These are phyloP conservation scores for Planiliza haematocheilus DNA, from an alignment of 2,113 vertebrate species.

Conservation along the genomic window DNA sequence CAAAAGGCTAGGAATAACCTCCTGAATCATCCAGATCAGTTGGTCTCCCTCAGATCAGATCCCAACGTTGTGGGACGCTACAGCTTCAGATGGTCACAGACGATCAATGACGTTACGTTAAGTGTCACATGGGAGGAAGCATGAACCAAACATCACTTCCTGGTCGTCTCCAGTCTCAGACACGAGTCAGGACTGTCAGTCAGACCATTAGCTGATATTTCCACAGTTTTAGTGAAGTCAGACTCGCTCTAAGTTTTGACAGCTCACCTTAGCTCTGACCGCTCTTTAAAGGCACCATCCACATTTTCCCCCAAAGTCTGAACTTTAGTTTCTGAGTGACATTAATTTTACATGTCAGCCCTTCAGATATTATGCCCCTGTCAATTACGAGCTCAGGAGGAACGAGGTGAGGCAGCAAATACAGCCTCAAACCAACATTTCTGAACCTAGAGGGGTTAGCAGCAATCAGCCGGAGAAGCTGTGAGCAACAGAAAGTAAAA, in stretches of 20 bases:
- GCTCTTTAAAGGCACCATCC: background rate
- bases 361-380: slow-evolving; percentile 1
- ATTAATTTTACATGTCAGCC: background rate
- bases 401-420: background rate
- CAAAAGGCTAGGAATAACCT: no score
- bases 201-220: background rate
- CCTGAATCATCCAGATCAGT: no score
- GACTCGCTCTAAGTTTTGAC: slow-evolving; percentile 10
- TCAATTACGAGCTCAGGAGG: background rate
- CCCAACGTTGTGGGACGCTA: no score
- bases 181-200: slow-evolving; percentile 12
- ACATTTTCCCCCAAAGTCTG: no score
- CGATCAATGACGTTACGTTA: no score
- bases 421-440: background rate
- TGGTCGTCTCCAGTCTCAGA: background rate
- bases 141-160: slow-evolving; percentile 16
- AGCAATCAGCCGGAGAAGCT: no score
- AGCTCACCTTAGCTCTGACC: background rate
- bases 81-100: no score
- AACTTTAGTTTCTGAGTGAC: background rate
- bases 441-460: background rate
- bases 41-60: no score
- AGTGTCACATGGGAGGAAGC: background rate
- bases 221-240: background rate
- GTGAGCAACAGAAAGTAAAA: no score